Base-by-base conservation (phyloP, 2,113 vertebrate species). In the Phrynocephalus versicolor region DNA sequence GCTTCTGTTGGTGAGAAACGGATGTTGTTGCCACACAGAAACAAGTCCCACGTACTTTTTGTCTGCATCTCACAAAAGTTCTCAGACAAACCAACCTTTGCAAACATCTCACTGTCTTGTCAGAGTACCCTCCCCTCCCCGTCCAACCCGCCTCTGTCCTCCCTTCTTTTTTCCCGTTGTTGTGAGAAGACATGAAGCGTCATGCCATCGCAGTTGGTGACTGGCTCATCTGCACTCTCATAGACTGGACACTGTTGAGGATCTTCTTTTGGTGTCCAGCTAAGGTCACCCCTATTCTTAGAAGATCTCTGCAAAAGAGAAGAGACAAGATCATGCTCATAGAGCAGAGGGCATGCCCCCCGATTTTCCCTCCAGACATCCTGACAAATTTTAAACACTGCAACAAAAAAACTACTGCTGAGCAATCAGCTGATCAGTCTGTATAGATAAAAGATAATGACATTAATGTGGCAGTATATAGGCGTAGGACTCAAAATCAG, bases 261-360 rank as follows among this genome's bases (percentile, higher is more conserved):
- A 99, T 98, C 96, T 99, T 99, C 97, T 99, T 99, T 96, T 99
- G 99, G 95, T 99, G 99, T 89, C 98, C 99, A 58, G 98, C 98
- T 94, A 99, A 95, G 92, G 98, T 99, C 92, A 99, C 97, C 51
- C 98, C 99, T 98, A 99, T 99, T 97, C 98, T 98, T 95, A 99
- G 95, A 92, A 99, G 96, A 94, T 99, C 99, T 96, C 99, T 99
- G 92, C 33, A 93, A 94, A 88, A 95, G 82, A 94, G 37, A 82
- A 85, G 83, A 58, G 37, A 60, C 85, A 2, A 1, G 69, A 62
- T 75, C 35, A 86, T 41, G 21, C 45, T 35, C 86, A 67, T 71
- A 25, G 2, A 23, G 3, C 57, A 79, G 25, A 83, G 62, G 79
- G 3, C 0, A 6, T 80, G 87, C 39, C 60, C 77, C 35, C 39